Evolutionary conservation across 2,797 vertebrate genomes (phyloP).

Genomic region (Bothrops alternatus): DNA sequence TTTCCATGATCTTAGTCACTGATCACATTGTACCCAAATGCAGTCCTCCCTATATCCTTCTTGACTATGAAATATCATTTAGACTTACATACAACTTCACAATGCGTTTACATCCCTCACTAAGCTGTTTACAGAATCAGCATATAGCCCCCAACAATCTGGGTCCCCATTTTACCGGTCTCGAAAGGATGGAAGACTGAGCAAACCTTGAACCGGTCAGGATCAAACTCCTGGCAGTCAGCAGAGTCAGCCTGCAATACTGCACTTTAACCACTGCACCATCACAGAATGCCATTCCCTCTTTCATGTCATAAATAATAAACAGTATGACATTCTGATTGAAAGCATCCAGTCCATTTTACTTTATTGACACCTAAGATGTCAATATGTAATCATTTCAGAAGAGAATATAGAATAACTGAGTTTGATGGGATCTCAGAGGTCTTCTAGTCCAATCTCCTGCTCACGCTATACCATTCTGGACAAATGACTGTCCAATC

Average conservation of each 20-base stretch:
- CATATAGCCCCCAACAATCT: too few species aligned
- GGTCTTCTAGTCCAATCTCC: not conserved
- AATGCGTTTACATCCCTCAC: too few species aligned
- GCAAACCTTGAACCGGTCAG: too few species aligned
- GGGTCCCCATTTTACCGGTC: too few species aligned
- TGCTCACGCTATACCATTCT: not conserved
- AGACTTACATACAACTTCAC: too few species aligned
- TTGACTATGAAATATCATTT: not conserved
- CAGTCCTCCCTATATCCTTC: not conserved
- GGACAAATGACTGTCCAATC: not conserved
- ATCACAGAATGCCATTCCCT: not conserved
- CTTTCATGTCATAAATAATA: not conserved
- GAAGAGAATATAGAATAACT: too few species aligned
- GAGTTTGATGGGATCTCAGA: not conserved
- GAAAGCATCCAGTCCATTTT: not conserved
- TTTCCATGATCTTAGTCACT: not conserved
- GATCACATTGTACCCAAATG: not conserved
- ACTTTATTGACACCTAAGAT: not conserved
- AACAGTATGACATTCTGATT: not conserved
- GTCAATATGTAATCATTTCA: not conserved
- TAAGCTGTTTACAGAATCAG: too few species aligned
- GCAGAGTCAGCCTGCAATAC: too few species aligned
- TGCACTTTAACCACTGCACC: too few species aligned
- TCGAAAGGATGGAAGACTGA: too few species aligned
- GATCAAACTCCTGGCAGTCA: too few species aligned